Evolutionary conservation across 2,113 vertebrate species (phyloP).

Genomic region (Butastur rufipennis): DNA sequence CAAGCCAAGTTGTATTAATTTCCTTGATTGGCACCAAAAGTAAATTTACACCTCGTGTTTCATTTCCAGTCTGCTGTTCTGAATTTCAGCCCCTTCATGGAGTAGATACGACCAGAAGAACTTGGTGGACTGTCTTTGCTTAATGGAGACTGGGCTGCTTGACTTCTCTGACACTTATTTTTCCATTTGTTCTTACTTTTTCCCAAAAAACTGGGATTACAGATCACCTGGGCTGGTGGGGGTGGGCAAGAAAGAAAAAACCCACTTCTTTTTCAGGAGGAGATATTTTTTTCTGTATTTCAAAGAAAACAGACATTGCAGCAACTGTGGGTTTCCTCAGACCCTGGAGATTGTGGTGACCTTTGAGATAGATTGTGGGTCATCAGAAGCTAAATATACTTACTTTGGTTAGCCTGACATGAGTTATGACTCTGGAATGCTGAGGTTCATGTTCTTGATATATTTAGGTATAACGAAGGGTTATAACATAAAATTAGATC

Average conservation of each 20-base stretch:
- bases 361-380: constrained; percentile 6
- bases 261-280: neutral
- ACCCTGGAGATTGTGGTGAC: constrained; percentile 18
- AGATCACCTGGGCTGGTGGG: neutral
- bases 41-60: neutral
- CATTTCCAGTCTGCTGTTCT: neutral
- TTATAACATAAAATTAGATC: constrained; percentile 52
- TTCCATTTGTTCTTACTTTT: neutral
- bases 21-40: neutral
- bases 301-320: neutral
- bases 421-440: constrained; percentile 33
- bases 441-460: constrained; percentile 22
- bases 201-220: neutral
- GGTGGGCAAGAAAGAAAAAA: neutral
- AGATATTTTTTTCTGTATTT: neutral
- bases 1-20: neutral
- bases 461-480: constrained; percentile 53
- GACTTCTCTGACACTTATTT: neutral
- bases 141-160: neutral
- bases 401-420: neutral
- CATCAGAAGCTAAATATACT: constrained; percentile 40
- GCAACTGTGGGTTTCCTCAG: constrained; percentile 16
- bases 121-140: neutral
- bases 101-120: neutral
- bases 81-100: neutral